phyloP scores from a whole-genome alignment of 2,888 invertebrate genomes.

The Tachystola acroxantha region DNA sequence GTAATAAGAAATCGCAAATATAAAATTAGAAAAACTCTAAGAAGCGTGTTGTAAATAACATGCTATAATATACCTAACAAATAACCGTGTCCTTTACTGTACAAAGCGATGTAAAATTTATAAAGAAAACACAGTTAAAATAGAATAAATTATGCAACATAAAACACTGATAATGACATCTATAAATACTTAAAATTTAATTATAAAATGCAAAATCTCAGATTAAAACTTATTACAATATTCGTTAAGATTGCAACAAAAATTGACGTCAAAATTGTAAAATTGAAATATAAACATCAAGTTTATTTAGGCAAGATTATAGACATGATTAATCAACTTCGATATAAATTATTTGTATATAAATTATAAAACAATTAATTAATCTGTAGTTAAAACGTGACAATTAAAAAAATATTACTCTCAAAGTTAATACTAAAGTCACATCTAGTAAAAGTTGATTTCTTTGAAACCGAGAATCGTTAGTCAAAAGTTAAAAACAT shows the following conservation, averaged over 20 bases:
- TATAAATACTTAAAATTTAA: slow-evolving; percentile 30
- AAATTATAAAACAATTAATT: slow-evolving; percentile 37
- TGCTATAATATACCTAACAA: too few species aligned
- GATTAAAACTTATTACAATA: slow-evolving; percentile 18
- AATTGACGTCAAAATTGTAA: slow-evolving; percentile 8
- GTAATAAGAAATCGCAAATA: slow-evolving; percentile 18
- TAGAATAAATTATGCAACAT: slow-evolving; percentile 70
- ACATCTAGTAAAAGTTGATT: slow-evolving; percentile 45
- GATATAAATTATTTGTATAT: slow-evolving; percentile 28
- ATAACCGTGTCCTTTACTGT: slow-evolving; percentile 29
- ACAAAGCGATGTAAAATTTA: slow-evolving; percentile 58
- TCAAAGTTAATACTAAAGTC: slow-evolving; percentile 29
- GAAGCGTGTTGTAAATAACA: slow-evolving; percentile 25
- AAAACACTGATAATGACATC: slow-evolving; percentile 45
- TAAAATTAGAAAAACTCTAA: slow-evolving; percentile 18
- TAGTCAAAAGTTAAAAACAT: slow-evolving; percentile 38
- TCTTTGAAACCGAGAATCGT: slow-evolving; percentile 53
- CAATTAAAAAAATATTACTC: slow-evolving; percentile 20
- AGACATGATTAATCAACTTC: slow-evolving; percentile 45
- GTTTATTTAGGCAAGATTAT: slow-evolving; percentile 56
- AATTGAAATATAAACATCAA: slow-evolving; percentile 31
- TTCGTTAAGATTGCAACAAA: slow-evolving; percentile 10
- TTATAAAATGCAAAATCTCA: slow-evolving; percentile 32
- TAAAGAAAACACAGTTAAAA: slow-evolving; percentile 57
- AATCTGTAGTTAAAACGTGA: slow-evolving; percentile 25